Conservation (phyloP, 2,797 vertebrate genomes). For the Phoeniculus purpureus region DNA sequence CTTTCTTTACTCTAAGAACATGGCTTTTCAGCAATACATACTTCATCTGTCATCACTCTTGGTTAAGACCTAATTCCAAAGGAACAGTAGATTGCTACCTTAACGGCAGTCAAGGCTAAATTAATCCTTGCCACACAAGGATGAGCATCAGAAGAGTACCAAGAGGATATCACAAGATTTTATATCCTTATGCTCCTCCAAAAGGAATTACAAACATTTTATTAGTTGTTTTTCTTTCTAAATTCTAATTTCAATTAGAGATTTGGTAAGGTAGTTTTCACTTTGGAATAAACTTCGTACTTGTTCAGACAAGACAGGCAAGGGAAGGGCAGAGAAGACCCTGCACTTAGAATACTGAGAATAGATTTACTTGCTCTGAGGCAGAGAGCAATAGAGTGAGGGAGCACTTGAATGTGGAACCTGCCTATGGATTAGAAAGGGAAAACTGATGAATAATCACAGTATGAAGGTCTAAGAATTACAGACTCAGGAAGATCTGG, state of each 20-base stretch:
- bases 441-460: neutral
- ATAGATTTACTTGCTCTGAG: neutral
- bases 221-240: neutral
- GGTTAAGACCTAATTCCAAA: neutral
- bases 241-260: neutral
- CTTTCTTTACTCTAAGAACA: neutral
- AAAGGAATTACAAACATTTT: neutral
- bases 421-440: neutral
- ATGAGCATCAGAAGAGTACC: neutral
- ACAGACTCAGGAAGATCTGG: neutral
- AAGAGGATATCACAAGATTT: neutral
- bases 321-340: neutral
- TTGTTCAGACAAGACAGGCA: neutral
- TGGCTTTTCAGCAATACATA: neutral
- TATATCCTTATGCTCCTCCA: neutral
- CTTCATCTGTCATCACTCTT: neutral
- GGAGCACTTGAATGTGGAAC: neutral
- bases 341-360: neutral
- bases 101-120: neutral
- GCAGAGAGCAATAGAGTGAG: neutral
- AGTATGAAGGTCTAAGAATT: neutral
- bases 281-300: neutral
- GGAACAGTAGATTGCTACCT: neutral
- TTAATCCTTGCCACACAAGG: neutral
- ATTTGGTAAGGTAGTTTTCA: neutral